These are phyloP conservation scores for Prolemur simus DNA, from an alignment of 2,113 vertebrate genomes.

Conservation along the genomic window DNA sequence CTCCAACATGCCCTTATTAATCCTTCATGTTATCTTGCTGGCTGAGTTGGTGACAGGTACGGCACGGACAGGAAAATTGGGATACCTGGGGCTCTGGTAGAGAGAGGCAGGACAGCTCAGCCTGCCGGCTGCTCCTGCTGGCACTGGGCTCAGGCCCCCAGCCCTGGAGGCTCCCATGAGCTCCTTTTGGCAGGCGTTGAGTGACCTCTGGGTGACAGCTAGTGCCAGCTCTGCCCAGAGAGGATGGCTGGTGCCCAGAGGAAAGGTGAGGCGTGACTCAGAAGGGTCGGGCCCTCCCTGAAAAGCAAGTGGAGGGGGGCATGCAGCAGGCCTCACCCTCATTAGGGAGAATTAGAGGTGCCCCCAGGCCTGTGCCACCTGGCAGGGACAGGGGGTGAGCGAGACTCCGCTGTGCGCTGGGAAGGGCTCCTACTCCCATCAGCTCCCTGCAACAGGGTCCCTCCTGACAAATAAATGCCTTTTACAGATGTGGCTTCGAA, in stretches of 20 bases:
- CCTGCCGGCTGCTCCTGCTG: neutral
- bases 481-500: conserved; percentile 85
- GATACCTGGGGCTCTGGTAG: neutral
- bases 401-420: neutral
- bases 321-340: neutral
- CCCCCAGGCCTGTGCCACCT: neutral
- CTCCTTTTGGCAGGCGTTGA: neutral
- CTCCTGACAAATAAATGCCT: conserved; percentile 77
- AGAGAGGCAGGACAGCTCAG: neutral
- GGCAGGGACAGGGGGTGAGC: conserved; percentile 2
- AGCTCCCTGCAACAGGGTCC: conserved; percentile 64
- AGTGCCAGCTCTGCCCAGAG: neutral
- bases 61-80: neutral
- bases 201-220: neutral
- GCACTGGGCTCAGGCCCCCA: neutral
- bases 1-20: conserved; percentile 50
- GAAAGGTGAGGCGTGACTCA: neutral
- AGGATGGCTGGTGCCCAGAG: neutral
- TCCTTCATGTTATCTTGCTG: neutral
- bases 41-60: neutral
- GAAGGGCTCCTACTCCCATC: conserved; percentile 31
- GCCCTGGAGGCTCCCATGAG: neutral
- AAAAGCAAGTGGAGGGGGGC: neutral
- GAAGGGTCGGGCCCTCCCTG: neutral
- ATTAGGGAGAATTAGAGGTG: neutral